A percentile compares a stretch with the other conserved stretches of the same genome.
Conservation (phyloP, 2,113 vertebrate genomes). For the Pangasianodon gigas region DNA sequence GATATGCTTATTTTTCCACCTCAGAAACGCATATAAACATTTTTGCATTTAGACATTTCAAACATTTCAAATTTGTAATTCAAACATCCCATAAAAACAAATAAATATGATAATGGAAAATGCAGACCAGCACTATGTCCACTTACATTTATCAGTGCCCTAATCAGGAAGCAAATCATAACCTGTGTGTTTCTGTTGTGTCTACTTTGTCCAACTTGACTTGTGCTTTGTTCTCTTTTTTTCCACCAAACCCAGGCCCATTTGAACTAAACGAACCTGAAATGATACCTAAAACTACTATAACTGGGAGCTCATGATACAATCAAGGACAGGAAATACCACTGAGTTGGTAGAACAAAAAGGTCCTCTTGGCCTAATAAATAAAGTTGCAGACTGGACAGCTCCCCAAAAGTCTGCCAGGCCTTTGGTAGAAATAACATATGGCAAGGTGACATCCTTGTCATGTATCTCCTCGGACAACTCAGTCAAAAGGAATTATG, state of each 20-base stretch:
- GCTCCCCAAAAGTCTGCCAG: background rate
- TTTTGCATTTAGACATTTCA: background rate
- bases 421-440: conserved; percentile 34
- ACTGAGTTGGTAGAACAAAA: background rate
- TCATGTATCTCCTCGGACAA: conserved; percentile 21
- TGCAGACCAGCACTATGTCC: background rate
- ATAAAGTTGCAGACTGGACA: conserved; percentile 5
- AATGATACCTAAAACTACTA: background rate
- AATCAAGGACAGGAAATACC: background rate
- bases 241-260: background rate
- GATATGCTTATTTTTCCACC: background rate
- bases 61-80: background rate
- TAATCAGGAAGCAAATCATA: background rate
- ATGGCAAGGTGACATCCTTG: conserved; percentile 39
- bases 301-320: background rate
- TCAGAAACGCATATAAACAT: background rate
- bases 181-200: background rate
- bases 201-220: background rate
- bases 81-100: background rate
- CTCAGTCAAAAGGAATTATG: conserved; percentile 47
- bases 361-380: conserved; percentile 2
- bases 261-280: background rate
- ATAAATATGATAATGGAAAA: background rate
- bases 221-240: background rate
- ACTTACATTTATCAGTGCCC: background rate